Conservation (phyloP, 2,888 invertebrate species). For the Metellina segmentata region DNA sequence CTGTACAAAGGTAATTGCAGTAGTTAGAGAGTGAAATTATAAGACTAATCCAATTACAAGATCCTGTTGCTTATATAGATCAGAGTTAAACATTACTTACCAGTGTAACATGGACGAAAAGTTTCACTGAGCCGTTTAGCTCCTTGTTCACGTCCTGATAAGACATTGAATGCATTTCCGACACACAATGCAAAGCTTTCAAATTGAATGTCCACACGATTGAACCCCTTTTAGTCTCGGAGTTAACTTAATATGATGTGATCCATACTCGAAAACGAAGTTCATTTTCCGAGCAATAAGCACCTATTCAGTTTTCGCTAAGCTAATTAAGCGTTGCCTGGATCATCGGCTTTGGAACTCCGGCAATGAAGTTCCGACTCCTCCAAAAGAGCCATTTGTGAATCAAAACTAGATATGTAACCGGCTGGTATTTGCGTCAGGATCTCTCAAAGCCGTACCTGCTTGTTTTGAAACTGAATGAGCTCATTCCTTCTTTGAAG, state of each 20-base stretch:
- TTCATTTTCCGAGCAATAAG: conserved; percentile 66
- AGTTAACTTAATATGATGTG: conserved; percentile 50
- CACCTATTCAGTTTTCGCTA: conserved; percentile 56
- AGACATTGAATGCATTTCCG: conserved; percentile 26
- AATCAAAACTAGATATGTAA: conserved; percentile 23
- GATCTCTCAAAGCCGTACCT: not conserved
- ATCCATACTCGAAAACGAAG: conserved; percentile 55
- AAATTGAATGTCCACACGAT: conserved; percentile 28
- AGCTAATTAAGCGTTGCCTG: conserved; percentile 61
- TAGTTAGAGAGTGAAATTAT: too few species aligned
- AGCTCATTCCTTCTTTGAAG: not conserved
- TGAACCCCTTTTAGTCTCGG: conserved; percentile 31
- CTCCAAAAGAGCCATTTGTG: conserved; percentile 17
- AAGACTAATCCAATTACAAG: too few species aligned
- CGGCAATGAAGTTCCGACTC: conserved; percentile 1
- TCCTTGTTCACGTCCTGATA: not conserved
- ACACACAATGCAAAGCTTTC: conserved; percentile 40
- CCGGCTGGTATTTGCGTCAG: not conserved
- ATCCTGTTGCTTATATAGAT: not conserved
- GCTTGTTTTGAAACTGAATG: not conserved
- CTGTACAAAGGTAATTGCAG: too few species aligned
- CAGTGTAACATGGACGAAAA: not conserved
- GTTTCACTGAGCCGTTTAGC: not conserved
- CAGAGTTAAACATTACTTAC: not conserved
- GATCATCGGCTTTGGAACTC: conserved; percentile 40